Evolutionary conservation across 2,797 vertebrate species (phyloP), one percentile per base, ranked within the genome.

Genomic region (Anas capensis): DNA sequence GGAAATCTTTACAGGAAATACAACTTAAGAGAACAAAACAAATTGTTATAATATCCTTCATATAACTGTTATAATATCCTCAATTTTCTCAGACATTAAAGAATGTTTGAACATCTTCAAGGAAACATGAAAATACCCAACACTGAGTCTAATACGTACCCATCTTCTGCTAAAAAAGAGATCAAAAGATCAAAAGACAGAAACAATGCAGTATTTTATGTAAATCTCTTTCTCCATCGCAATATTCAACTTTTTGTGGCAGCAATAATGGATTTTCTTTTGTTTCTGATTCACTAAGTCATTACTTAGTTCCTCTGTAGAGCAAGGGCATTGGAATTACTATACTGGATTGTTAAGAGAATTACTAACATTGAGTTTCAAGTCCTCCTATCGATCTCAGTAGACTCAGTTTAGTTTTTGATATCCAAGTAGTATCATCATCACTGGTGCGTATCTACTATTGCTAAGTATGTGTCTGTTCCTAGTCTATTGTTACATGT

Each of bases 181-280:
- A 88, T 92, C 64, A 96, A 93, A 97, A 66, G 11, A 19, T 44
- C 42, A 93, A 56, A 78, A 26, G 4, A 26, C 56, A 57, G 80
- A 88, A 85, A 71, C 19, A 49, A 27, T 90, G 20, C 11, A 57
- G 3, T 72, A 36, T 61, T 80, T 64, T 57, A 33, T 14, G 3
- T 21, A 48, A 48, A 27, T 31, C 23, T 58, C 83, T 61, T 72
- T 69, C 40, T 34, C 71, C 27, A 54, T 80, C 8, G 8, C 21
- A 75, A 4, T 15, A 17, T 86, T 62, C 57, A 78, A 10, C 18
- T 8, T 40, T 44, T 8, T 34, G 17, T 69, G 29, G 16, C 3
- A 72, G 20, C 11, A 80, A 6, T 49, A 76, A 77, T 15, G n/a
- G 3, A 2, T 90, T 31, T 88, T 68, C 18, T 33, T 4, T 27